Conservation (phyloP, 2,797 vertebrate genomes). For the Diceros bicornis region DNA sequence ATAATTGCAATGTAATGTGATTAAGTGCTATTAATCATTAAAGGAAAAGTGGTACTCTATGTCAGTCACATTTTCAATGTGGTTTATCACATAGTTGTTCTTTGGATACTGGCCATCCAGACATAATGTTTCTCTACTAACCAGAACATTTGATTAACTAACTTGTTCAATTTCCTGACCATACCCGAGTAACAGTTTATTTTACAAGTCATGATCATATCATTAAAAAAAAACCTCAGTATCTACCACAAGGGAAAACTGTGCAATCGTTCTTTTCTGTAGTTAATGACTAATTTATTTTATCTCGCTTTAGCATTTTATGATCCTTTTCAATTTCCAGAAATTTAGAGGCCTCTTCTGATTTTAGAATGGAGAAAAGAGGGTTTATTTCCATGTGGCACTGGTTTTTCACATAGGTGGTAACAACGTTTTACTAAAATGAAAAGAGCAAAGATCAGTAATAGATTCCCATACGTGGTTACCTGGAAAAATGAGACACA, state of each 20-base stretch:
- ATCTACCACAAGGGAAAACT: constrained; percentile 56
- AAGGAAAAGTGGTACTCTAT: neutral
- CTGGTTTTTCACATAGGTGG: neutral
- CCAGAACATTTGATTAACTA: constrained; percentile 30
- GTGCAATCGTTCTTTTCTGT: constrained; percentile 51
- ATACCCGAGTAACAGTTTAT: neutral
- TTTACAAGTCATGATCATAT: constrained; percentile 51
- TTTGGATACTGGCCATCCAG: constrained; percentile 2
- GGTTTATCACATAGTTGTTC: constrained; percentile 18
- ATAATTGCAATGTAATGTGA: neutral
- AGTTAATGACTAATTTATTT: constrained; percentile 77
- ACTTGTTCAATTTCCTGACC: constrained; percentile 51
- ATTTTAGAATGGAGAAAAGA: constrained; percentile 53
- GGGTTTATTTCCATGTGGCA: constrained; percentile 2
- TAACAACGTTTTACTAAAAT: constrained; percentile 31
- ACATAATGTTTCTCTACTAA: constrained; percentile 44
- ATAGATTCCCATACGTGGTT: neutral
- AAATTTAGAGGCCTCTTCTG: constrained; percentile 65
- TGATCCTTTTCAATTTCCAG: constrained; percentile 70
- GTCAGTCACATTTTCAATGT: constrained; percentile 20
- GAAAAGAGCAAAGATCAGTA: neutral
- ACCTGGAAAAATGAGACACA: neutral
- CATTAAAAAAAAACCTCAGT: constrained; percentile 2
- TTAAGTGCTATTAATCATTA: constrained; percentile 62
- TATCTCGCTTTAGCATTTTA: constrained; percentile 73